Percentiles rank a stretch among this genome's conserved stretches.
Conservation (phyloP, 1,140 invertebrate species). For the Paralvinella palmiformis region DNA sequence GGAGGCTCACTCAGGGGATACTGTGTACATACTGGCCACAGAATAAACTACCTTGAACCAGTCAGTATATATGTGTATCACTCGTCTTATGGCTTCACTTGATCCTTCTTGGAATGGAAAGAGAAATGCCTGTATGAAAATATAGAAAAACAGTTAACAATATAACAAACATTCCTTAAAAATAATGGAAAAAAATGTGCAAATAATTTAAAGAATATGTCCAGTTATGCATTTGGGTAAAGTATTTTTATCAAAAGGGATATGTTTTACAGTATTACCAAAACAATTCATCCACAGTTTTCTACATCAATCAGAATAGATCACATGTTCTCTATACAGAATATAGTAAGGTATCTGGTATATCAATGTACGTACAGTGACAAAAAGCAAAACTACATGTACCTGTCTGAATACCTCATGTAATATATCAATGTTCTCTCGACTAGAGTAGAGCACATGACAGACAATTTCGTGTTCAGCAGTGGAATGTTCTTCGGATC, state of each 20-base stretch:
- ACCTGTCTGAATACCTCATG: slow-evolving; percentile 86
- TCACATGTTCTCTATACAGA: too few relatives aligned
- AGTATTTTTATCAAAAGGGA: too few relatives aligned
- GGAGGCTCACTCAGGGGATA: too few relatives aligned
- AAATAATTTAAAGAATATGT: too few relatives aligned
- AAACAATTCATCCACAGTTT: too few relatives aligned
- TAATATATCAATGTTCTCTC: slow-evolving; percentile 91
- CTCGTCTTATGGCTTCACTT: slow-evolving; percentile 76
- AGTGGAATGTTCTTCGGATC: slow-evolving; percentile 41
- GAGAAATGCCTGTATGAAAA: slow-evolving; percentile 63
- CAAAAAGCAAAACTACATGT: slow-evolving; percentile 8
- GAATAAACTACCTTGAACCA: slow-evolving; percentile 91
- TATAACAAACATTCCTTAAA: not conserved
- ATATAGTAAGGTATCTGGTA: too few relatives aligned
- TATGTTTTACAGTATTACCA: too few relatives aligned
- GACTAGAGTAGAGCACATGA: slow-evolving; percentile 77
- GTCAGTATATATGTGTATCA: slow-evolving; percentile 90
- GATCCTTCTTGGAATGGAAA: slow-evolving; percentile 68
- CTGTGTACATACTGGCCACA: too few relatives aligned
- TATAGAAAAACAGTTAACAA: not conserved
- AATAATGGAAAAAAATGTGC: slow-evolving; percentile 17
- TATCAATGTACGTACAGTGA: too few relatives aligned
- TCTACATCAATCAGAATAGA: too few relatives aligned
- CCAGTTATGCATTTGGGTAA: too few relatives aligned
- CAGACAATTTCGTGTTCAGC: slow-evolving; percentile 63